A percentile compares a stretch with the other conserved stretches of the same genome.
phyloP scores from a whole-genome alignment of 37 sponge, comb jelly and placozoan genomes.

The Petrosia ficiformis region DNA sequence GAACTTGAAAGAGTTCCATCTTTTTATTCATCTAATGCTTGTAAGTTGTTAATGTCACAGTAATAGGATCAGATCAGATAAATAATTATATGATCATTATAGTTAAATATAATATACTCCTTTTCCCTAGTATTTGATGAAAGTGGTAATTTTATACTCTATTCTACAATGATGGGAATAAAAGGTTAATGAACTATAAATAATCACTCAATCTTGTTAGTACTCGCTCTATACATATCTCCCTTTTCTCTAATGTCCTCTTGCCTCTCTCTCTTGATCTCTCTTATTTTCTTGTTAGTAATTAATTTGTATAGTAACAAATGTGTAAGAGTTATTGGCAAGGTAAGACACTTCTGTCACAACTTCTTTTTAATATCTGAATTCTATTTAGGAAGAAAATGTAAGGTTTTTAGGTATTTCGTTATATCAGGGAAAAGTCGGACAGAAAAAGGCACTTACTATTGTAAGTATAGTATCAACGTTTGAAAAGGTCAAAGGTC shows the following conservation, averaged over 20 bases:
- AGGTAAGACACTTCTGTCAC: slow-evolving; percentile 46
- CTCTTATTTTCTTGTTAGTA: slow-evolving; percentile 24
- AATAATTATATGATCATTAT: background rate
- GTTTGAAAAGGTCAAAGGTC: too few species aligned
- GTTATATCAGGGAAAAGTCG: slow-evolving; percentile 73
- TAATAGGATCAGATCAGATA: background rate
- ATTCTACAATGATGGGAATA: slow-evolving; percentile 88
- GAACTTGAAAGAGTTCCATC: slow-evolving; percentile 82
- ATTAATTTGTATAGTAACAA: slow-evolving; percentile 79
- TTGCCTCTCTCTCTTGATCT: slow-evolving; percentile 3
- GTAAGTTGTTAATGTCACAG: slow-evolving; percentile 22
- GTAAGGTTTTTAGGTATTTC: slow-evolving; percentile 63
- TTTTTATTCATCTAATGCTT: slow-evolving; percentile 41
- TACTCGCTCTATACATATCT: background rate
- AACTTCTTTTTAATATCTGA: too few species aligned
- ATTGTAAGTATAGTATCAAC: slow-evolving; percentile 47
- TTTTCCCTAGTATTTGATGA: slow-evolving; percentile 91
- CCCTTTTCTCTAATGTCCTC: too few species aligned
- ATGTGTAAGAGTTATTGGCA: slow-evolving; percentile 89
- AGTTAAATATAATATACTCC: background rate
- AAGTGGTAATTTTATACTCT: slow-evolving; percentile 78
- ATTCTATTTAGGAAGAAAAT: slow-evolving; percentile 62
- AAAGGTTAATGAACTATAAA: slow-evolving; percentile 52
- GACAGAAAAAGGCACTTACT: slow-evolving; percentile 39
- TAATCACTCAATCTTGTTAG: background rate